phyloP scores from a whole-genome alignment of 2,113 vertebrate species.

The Eretmochelys imbricata region DNA sequence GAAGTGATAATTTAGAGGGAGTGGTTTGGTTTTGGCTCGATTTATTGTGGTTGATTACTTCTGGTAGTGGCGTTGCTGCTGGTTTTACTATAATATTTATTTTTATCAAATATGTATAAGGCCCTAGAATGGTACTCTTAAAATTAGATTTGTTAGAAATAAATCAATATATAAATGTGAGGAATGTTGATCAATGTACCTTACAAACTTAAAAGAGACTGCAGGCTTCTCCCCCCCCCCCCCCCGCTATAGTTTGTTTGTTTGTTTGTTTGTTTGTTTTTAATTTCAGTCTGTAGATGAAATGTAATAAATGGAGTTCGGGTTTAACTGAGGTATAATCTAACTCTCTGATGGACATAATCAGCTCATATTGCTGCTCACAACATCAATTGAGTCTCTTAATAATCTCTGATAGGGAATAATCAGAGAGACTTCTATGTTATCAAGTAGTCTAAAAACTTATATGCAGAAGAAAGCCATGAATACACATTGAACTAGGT shows the following conservation, averaged over 20 bases:
- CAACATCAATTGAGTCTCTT: background rate
- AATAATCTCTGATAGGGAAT: background rate
- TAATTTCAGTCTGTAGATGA: background rate
- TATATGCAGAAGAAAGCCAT: background rate
- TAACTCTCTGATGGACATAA: background rate
- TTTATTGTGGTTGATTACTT: background rate
- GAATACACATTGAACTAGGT: background rate
- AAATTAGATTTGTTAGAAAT: background rate
- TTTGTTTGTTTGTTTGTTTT: background rate
- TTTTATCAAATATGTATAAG: background rate
- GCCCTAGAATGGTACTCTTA: background rate
- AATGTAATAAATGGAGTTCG: background rate
- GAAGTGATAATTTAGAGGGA: background rate
- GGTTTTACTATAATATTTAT: background rate
- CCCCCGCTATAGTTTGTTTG: background rate
- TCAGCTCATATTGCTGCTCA: background rate
- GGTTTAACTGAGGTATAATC: background rate
- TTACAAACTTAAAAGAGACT: accelerated
- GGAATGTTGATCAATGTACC: background rate
- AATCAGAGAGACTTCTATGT: background rate
- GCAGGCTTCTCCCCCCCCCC: background rate
- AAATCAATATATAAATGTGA: background rate
- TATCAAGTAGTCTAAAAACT: background rate
- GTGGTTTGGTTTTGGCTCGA: background rate
- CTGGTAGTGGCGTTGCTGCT: background rate